Evolutionary conservation across 1,140 invertebrate genomes (phyloP).

Genomic region (Rhysida immarginata): DNA sequence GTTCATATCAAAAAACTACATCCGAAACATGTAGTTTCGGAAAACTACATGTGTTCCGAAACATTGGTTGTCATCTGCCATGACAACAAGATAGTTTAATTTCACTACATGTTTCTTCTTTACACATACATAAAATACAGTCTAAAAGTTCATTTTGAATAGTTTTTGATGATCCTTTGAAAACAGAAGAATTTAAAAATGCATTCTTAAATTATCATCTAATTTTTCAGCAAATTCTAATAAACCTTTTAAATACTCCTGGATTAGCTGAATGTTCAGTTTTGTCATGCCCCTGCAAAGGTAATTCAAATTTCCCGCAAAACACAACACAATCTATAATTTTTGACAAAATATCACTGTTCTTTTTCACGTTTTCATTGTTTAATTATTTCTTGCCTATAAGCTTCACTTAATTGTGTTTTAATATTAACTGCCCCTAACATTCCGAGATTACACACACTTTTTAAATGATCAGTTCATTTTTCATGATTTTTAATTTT

Average conservation of each 20-base stretch:
- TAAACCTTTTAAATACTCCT: neutral
- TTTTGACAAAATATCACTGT: neutral
- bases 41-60: neutral
- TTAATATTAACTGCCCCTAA: too few relatives aligned
- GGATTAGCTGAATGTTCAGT: slow-evolving; percentile 7
- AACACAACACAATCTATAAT: neutral
- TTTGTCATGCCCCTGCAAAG: slow-evolving; percentile 4
- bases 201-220: neutral
- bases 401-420: too few relatives aligned
- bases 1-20: neutral
- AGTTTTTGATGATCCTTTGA: neutral
- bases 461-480: too few relatives aligned
- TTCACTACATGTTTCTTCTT: neutral
- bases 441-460: too few relatives aligned
- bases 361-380: neutral
- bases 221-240: neutral
- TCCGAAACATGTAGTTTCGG: too few relatives aligned
- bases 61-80: neutral
- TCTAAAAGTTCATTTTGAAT: neutral
- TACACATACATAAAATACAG: neutral
- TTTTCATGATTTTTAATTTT: too few relatives aligned
- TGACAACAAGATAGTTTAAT: neutral
- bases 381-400: too few relatives aligned
- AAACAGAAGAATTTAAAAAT: neutral
- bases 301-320: neutral